These are phyloP conservation scores for Microplitis deprimator DNA, from an alignment of 2,888 invertebrate genomes.

Conservation along the genomic window DNA sequence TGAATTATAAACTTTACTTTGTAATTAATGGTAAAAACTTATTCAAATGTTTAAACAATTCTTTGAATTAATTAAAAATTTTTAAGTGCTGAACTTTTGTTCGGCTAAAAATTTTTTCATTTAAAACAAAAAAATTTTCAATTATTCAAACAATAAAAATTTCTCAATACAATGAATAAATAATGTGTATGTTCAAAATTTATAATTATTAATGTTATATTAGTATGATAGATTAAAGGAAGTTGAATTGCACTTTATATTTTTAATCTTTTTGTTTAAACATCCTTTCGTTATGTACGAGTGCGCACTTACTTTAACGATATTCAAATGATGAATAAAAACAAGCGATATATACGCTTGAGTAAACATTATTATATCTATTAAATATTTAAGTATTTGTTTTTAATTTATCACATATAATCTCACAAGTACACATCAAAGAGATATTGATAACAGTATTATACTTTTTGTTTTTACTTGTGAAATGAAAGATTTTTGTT, in stretches of 20 bases:
- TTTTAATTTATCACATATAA: background rate
- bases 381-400: constrained; percentile 11
- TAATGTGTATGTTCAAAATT: background rate
- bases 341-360: constrained; percentile 2
- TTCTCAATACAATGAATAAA: background rate
- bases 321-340: background rate
- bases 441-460: background rate
- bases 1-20: background rate
- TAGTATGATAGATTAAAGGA: background rate
- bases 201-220: background rate
- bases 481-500: too few relatives aligned
- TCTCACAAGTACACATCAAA: background rate
- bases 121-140: too few relatives aligned
- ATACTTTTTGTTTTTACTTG: too few relatives aligned
- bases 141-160: background rate
- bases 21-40: too few relatives aligned
- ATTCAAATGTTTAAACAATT: too few relatives aligned
- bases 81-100: too few relatives aligned
- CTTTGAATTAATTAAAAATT: too few relatives aligned
- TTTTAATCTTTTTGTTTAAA: constrained; percentile 7
- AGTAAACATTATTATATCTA: constrained; percentile 18
- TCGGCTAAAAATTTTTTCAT: too few relatives aligned
- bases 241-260: constrained; percentile 4
- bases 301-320: background rate
- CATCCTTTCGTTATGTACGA: background rate